Percentiles rank a stretch among this genome's conserved stretches.
Conservation (phyloP, 2,888 invertebrate genomes). For the Proisotoma minuta region DNA sequence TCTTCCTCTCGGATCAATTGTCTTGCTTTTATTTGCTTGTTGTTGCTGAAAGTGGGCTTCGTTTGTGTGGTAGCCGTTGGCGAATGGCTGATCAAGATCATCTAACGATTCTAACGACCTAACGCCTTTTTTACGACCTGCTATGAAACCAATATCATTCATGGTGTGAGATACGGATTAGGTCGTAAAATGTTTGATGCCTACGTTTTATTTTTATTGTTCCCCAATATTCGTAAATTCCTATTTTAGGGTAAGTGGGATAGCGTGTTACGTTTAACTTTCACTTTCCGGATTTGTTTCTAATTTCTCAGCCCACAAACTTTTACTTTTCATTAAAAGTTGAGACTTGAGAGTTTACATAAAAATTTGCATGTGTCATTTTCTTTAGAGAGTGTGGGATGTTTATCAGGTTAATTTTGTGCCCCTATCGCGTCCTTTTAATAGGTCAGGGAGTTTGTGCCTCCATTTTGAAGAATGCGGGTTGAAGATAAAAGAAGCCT, state of each 20-base stretch:
- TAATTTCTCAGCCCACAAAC: background rate
- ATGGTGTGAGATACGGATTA: slow-evolving; percentile 9
- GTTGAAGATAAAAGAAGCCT: background rate
- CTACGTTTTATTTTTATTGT: slow-evolving; percentile 1
- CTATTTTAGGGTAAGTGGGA: slow-evolving; percentile 3
- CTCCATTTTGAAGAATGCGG: background rate
- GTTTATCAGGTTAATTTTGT: background rate
- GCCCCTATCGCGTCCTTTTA: too few species aligned
- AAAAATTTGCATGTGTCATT: too few species aligned
- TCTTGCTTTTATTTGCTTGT: too few species aligned
- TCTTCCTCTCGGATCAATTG: too few species aligned
- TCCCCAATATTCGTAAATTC: slow-evolving; percentile 4
- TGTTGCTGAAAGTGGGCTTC: too few species aligned
- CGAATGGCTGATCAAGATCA: background rate
- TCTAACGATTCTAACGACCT: slow-evolving; percentile 5
- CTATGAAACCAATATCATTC: slow-evolving; percentile 5
- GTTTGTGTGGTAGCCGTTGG: too few species aligned
- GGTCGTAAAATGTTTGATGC: slow-evolving; percentile 7
- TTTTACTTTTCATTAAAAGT: too few species aligned
- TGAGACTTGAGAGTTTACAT: too few species aligned
- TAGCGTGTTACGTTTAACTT: background rate
- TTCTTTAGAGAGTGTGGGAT: background rate
- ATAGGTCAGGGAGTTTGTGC: slow-evolving; percentile 1
- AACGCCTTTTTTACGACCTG: slow-evolving; percentile 5
- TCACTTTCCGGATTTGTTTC: background rate